Evolutionary conservation across 23 tunicate species (phyloP).

Genomic region (Trididemnum clinides): DNA sequence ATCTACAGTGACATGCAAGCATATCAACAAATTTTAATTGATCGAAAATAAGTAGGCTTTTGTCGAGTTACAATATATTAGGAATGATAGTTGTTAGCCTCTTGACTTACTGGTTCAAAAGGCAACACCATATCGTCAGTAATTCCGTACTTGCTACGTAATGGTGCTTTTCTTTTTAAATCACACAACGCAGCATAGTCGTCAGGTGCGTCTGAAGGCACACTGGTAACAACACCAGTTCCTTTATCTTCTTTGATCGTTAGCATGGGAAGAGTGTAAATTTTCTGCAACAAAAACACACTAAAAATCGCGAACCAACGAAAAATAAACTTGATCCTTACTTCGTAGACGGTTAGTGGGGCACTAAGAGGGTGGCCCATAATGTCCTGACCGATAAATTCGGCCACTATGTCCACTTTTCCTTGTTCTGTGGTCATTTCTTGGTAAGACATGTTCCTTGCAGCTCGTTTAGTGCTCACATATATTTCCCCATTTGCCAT

Average conservation of each 20-base stretch:
- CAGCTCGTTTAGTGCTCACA: conserved; percentile 87
- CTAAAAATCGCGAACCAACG: too few species aligned
- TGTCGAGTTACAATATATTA: too few species aligned
- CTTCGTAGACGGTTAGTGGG: conserved; percentile 87
- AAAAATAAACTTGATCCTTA: not conserved
- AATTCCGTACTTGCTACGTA: conserved; percentile 78
- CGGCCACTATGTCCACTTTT: conserved; percentile 68
- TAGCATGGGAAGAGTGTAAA: conserved; percentile 96
- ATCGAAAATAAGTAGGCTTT: too few species aligned
- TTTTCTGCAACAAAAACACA: conserved; percentile 44
- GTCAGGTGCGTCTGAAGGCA: conserved; percentile 99
- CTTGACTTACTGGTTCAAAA: conserved; percentile 73
- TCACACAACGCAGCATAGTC: conserved; percentile 98
- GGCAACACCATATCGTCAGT: conserved; percentile 97
- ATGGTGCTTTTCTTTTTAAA: conserved; percentile 77
- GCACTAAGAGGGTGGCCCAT: conserved; percentile 88
- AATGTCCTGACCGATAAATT: conserved; percentile 81
- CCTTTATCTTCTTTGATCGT: conserved; percentile 99
- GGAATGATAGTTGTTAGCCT: too few species aligned
- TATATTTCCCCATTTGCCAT: conserved; percentile 83
- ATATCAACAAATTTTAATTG: too few species aligned
- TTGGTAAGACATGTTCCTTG: conserved; percentile 93
- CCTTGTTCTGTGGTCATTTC: conserved; percentile 74
- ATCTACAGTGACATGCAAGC: too few species aligned
- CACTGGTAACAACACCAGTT: conserved; percentile 96